Percentiles rank a stretch among this genome's conserved stretches.
phyloP scores from a whole-genome alignment of 1,140 invertebrate genomes.

The Diabrotica virgifera region DNA sequence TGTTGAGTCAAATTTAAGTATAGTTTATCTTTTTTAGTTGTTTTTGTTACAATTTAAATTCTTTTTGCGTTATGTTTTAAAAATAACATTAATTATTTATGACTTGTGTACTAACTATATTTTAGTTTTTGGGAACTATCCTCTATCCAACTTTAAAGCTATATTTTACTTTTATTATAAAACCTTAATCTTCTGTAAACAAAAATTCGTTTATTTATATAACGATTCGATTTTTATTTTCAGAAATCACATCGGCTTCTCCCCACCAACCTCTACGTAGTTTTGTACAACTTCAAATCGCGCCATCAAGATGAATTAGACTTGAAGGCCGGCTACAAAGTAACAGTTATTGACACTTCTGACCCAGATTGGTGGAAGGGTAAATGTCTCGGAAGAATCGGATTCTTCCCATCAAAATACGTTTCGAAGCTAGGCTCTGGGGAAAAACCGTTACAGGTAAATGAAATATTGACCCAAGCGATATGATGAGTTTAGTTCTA shows the following conservation, averaged over 20 bases:
- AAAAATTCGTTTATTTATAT: too few relatives aligned
- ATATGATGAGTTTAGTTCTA: too few relatives aligned
- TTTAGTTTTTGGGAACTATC: too few relatives aligned
- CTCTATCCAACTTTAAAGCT: too few relatives aligned
- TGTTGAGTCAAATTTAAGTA: too few relatives aligned
- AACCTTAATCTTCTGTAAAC: too few relatives aligned
- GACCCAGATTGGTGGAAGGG: constrained; percentile 98
- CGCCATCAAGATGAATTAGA: constrained; percentile 91
- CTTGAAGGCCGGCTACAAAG: constrained; percentile 91
- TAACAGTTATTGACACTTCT: constrained; percentile 90
- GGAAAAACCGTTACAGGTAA: constrained; percentile 84
- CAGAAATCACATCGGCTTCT: constrained; percentile 82
- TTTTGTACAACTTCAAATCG: constrained; percentile 92
- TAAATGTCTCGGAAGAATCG: constrained; percentile 86
- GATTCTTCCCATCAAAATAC: constrained; percentile 93
- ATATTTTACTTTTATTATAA: too few relatives aligned
- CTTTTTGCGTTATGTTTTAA: too few relatives aligned
- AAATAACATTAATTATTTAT: too few relatives aligned
- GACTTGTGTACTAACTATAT: too few relatives aligned
- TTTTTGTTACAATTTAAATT: too few relatives aligned
- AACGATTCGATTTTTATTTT: constrained; percentile 27
- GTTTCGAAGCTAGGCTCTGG: constrained; percentile 85
- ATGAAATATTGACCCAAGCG: constrained; percentile 23
- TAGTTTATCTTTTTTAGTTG: too few relatives aligned
- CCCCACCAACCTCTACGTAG: constrained; percentile 90